Evolutionary conservation across 2,888 invertebrate genomes (phyloP).

Genomic region (Meta bourneti): DNA sequence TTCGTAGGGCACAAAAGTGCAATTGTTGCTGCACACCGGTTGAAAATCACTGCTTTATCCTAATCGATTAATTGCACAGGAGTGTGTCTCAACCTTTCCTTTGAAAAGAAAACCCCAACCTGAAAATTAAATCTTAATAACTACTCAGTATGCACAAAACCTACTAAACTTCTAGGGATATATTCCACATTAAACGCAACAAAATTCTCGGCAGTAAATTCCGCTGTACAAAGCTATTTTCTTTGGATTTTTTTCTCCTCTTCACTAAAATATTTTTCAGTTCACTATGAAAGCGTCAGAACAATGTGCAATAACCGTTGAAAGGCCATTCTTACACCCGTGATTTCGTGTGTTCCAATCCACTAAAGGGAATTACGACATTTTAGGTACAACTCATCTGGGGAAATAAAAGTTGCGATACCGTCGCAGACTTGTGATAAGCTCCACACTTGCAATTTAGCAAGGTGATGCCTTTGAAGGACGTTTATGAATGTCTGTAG

Average conservation of each 20-base stretch:
- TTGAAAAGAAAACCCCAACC: not conserved
- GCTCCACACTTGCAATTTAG: not conserved
- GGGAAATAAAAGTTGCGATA: conserved; percentile 21
- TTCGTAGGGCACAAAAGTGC: too few species aligned
- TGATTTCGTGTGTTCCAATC: not conserved
- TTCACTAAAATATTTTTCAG: not conserved
- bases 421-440: conserved; percentile 13
- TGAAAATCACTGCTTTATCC: too few species aligned
- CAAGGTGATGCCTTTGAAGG: not conserved
- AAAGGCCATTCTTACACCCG: not conserved
- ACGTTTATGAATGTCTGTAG: not conserved
- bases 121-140: not conserved
- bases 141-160: not conserved
- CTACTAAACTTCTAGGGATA: not conserved
- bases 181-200: not conserved
- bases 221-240: not conserved
- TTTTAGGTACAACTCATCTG: conserved; percentile 7
- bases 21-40: too few species aligned
- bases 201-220: not conserved
- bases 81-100: too few species aligned
- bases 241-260: not conserved
- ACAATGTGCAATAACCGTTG: not conserved
- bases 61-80: too few species aligned
- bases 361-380: not conserved
- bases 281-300: not conserved